A percentile compares a stretch with the other conserved stretches of the same genome.
phyloP scores from a whole-genome alignment of 2,113 vertebrate genomes.

The Sorex fumeus region DNA sequence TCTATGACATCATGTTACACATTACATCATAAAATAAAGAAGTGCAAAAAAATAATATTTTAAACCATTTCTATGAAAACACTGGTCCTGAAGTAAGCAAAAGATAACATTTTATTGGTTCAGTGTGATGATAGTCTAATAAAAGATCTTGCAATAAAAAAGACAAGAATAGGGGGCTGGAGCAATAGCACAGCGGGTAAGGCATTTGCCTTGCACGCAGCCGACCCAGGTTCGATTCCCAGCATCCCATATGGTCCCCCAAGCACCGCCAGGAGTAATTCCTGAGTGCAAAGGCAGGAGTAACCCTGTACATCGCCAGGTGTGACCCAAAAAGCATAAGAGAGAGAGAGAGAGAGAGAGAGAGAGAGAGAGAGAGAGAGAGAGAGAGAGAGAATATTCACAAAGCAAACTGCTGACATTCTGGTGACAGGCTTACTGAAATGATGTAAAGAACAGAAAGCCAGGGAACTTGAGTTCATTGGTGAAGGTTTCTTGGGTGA shows the following conservation, averaged over 20 bases:
- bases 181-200: too few species aligned
- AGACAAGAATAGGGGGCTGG: background rate
- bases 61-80: background rate
- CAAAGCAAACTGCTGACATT: background rate
- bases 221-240: too few species aligned
- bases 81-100: slow-evolving; percentile 37
- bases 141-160: background rate
- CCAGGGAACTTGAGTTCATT: background rate
- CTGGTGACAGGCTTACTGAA: background rate
- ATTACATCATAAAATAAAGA: background rate
- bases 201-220: too few species aligned
- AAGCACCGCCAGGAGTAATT: too few species aligned
- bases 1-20: background rate
- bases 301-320: too few species aligned
- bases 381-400: too few species aligned
- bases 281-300: too few species aligned
- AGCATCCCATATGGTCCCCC: too few species aligned
- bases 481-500: background rate
- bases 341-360: too few species aligned
- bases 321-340: too few species aligned
- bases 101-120: slow-evolving; percentile 20
- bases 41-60: slow-evolving; percentile 1
- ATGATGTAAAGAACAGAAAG: background rate
- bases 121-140: background rate
- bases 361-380: too few species aligned